Evolutionary conservation across 2,113 vertebrate species (phyloP), one percentile per base, ranked within the genome.

Genomic region (Pseudorhombus dupliciocellatus): DNA sequence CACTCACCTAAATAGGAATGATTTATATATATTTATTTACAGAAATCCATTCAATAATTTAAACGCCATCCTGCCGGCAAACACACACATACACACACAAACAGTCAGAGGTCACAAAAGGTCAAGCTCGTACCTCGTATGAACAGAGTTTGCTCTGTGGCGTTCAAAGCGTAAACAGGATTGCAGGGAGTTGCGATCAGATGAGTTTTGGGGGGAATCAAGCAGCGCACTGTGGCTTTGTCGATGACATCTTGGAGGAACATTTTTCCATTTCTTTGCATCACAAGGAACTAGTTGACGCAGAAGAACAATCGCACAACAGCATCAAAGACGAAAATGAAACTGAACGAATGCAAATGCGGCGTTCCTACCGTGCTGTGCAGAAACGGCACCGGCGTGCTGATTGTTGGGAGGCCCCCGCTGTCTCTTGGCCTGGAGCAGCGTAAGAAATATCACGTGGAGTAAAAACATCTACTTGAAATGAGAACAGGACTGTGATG

Each of bases 131-230:
- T 80, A 97, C 96, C 96, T 90, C 70, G 85, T 74, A 96, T 90
- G 56, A 95, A 88, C 66, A 97, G 85, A 56, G 67, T 90, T 1
- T 88, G 86, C 4, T 87, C 91, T 11, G 67, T 66, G 31, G 18
- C 28, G 52, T 94, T 92, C 59, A 97, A 66, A 0, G 57, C 57
- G 53, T 93, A 96, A 62, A 96, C 80, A 0, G 96, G 96, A 52
- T 84, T 90, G 93, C 93, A 95, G 68, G 93, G 85, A 1, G 61
- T 58, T 0, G 64, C 84, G 16, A 92, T 79, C 37, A 25, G 53
- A 69, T 89, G 73, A 40, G 86, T 68, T 5, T 70, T 20, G 0
- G 94, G 93, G 20, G 54, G 85, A 20, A 54, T 84, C 78, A 97
- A 93, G 81, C 77, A 85, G 68, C 87, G 95, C 85, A 94, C 16